phyloP scores from a whole-genome alignment of 2,888 invertebrate species.

The Athalia rosae region DNA sequence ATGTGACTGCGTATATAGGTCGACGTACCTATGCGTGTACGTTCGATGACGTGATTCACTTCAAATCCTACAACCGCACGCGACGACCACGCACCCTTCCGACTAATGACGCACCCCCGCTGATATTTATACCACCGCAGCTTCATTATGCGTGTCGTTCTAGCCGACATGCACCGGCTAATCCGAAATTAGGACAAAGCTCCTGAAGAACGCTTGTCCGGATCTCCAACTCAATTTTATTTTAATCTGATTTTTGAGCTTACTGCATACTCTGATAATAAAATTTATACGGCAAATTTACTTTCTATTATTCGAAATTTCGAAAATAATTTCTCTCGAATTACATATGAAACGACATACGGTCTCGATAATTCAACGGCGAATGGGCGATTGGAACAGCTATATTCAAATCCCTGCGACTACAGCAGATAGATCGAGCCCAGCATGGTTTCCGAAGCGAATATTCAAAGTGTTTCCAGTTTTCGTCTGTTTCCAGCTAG shows the following conservation, averaged over 20 bases:
- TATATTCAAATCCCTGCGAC: background rate
- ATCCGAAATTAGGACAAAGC: conserved; percentile 45
- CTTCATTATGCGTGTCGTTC: conserved; percentile 33
- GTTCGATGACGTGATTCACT: conserved; percentile 29
- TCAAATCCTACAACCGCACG: conserved; percentile 39
- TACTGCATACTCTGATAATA: conserved; percentile 27
- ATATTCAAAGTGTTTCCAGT: conserved; percentile 38
- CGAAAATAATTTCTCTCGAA: too few species aligned
- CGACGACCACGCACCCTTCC: conserved; percentile 45
- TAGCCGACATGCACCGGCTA: conserved; percentile 21
- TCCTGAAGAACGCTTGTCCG: conserved; percentile 16
- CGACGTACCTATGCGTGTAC: background rate
- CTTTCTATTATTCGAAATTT: too few species aligned
- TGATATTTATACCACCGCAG: conserved; percentile 47
- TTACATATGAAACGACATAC: too few species aligned
- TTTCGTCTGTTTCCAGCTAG: conserved; percentile 30
- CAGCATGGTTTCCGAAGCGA: background rate
- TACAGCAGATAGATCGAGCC: conserved; percentile 5
- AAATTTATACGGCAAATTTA: too few species aligned
- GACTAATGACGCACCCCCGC: conserved; percentile 44
- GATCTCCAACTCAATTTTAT: conserved; percentile 20
- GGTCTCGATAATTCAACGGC: too few species aligned
- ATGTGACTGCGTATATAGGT: background rate
- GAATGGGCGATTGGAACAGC: too few species aligned
- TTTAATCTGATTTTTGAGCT: conserved; percentile 6